phyloP scores from a whole-genome alignment of 1,140 invertebrate genomes.

The Drosophila ercepeae region DNA sequence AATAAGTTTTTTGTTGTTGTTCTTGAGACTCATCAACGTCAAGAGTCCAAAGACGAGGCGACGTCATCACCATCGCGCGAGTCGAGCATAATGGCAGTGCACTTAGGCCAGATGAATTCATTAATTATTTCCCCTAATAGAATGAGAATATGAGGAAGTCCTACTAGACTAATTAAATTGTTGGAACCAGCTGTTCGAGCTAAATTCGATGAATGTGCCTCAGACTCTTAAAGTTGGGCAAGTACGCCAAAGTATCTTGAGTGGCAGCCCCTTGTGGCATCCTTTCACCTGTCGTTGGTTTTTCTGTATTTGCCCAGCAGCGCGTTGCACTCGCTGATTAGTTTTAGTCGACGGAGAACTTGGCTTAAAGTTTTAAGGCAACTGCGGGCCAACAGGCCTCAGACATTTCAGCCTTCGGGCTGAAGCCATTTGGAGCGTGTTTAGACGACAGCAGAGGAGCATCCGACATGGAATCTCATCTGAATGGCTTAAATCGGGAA shows the following conservation, averaged over 20 bases:
- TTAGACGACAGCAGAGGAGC: conserved; percentile 15
- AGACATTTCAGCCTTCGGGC: conserved; percentile 15
- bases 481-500: conserved; percentile 15
- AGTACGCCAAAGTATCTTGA: conserved; percentile 18
- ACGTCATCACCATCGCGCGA: conserved; percentile 31
- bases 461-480: conserved; percentile 46
- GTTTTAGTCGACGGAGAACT: conserved; percentile 11
- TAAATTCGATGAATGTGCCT: conserved; percentile 53
- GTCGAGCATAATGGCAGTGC: conserved; percentile 64
- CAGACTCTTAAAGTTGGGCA: conserved; percentile 50
- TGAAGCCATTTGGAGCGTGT: conserved; percentile 52
- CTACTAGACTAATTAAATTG: conserved; percentile 69
- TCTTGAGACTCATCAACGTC: conserved; percentile 45
- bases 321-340: conserved; percentile 43
- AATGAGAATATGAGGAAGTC: conserved; percentile 28
- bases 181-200: conserved; percentile 13
- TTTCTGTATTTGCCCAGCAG: conserved; percentile 32
- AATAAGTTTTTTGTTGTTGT: conserved; percentile 36
- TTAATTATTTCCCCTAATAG: conserved; percentile 72
- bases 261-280: conserved; percentile 14
- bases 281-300: conserved; percentile 46
- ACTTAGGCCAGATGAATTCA: conserved; percentile 75
- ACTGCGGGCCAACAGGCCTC: conserved; percentile 22
- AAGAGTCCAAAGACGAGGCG: conserved; percentile 32
- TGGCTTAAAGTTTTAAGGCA: conserved; percentile 39